Evolutionary conservation across 2,888 invertebrate genomes (phyloP), one percentile per base, ranked within the genome.

Genomic region (Aporophyla nigra): DNA sequence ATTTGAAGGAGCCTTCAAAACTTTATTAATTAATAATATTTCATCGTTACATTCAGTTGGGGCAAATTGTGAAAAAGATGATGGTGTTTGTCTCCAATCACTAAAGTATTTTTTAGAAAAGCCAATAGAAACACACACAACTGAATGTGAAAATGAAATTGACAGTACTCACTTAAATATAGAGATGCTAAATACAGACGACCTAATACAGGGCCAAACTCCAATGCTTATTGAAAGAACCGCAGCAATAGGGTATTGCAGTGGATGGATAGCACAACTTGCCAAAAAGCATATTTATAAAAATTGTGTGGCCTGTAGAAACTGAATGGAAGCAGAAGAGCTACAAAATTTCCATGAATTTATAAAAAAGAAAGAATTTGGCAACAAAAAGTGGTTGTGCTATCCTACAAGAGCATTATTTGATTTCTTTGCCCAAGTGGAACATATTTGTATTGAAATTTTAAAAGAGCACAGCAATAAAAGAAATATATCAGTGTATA

Each of bases 381-480:
- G 43, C n/a, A 69, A 72, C 33, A 85, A 83, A 61, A 73, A 74
- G 24, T 82, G 80, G 78, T 73, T 80, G 74, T 82, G 78, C 68
- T 82, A 82, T 78, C 82, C 82, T 43, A 76, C 76, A 27, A 80
- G 74, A 58, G 71, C 68, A 33, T 43, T 80, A 14, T 80, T 80
- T 74, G 78, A 84, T 67, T 76, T 77, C 67, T 78, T 85, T 74
- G 79, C 79, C 43, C 74, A 83, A 65, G 65, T 82, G 2, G 80
- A 46, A 46, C 12, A 46, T 14, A 10, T 46, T 46, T 46, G 46
- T 46, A 12, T 46, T 12, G 46, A 46, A 12, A 46, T 46, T 12
- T 3, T 12, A 46, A 46, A 46, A 46, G 12, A 14, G 46, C 46
- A 46, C 12, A 14, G 12, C 46, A 46, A 46, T 14, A 46, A 46